Base-by-base conservation (phyloP, 2,797 vertebrate species). In the Acipenser oxyrinchus region DNA sequence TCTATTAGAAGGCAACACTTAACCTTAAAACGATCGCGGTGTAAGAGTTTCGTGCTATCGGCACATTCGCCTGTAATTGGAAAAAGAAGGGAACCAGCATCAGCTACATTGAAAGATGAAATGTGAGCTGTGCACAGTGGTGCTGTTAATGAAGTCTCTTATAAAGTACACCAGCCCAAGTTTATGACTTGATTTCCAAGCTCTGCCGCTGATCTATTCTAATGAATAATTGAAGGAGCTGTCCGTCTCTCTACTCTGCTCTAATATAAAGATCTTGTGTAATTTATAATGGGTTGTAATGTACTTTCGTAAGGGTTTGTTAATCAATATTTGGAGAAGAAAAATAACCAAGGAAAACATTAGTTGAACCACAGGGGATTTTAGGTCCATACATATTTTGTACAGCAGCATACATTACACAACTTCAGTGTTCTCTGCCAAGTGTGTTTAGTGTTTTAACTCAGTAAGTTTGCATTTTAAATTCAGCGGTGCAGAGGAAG, bases 61-160 rank as follows among this genome's bases (percentile, higher is more conserved):
- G 55, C 55, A 58, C 55, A 15, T 58, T 60, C 58, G 72, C 49
- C 48, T 68, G 51, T 69, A 65, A 70, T 67, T 74, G 68, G 57
- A 48, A 63, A 73, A 65, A 68, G 65, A 64, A 65, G 63, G 48
- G 49, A 69, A 66, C 68, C 51, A 8, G 55, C 59, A 51, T 64
- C 63, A 64, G 75, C 62, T 67, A 61, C 58, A 51, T 49, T 50
- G 50, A 59, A 67, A 67, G 68, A 70, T 72, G 66, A 71, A 74
- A 72, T 51, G 66, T 68, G 55, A 63, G 10, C 48, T 62, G 70
- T 70, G 71, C 70, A 75, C 67, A 73, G 68, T 67, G 63, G 62
- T 57, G 62, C 9, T 70, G 62, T 65, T 76, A 71, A 76, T 74
- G 68, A 15, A 48, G 49, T 10, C 12, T 63, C 53, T 68, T 74